Base-by-base conservation (phyloP, 2,888 invertebrate species). In the Drosophila vallismaia region DNA sequence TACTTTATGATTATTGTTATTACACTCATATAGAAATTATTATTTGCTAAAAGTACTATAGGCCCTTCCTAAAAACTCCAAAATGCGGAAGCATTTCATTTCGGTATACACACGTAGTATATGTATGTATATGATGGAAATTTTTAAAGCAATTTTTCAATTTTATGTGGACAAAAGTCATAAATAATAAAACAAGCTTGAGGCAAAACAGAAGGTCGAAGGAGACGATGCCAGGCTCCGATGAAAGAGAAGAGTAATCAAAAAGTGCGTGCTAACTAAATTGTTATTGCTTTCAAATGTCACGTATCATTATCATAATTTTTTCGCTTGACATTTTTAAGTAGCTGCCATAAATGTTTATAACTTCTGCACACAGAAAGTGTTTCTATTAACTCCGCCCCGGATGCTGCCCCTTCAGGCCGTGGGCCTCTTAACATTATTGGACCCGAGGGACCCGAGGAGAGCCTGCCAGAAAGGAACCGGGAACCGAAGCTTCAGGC, bases 261-360 rank as follows among this genome's bases (percentile, higher is more conserved):
- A 79, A 85, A 83, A 76, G 77, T 82, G 83, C 67, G 86, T 81
- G 86, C 88, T 84, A 88, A 83, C 83, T 83, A 83, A 83, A 83
- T 88, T 88, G 84, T 83, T 88, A 88, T 83, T 88, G 83, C 83
- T 86, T 83, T 88, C 88, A 84, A 86, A 88, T 83, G 83, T 83
- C 83, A 88, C 83, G 83, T 83, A 88, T 84, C 83, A 83, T 83
- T 83, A 88, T 88, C 88, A 83, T 83, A 83, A 86, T 83, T 83
- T 83, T 83, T 83, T 83, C 84, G 81, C 81, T 74, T 83, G 83
- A 88, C 83, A 88, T 83, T 83, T 83, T 83, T 83, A 88, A 83
- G 83, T 83, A 83, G 86, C 83, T 86, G 88, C 83, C 88, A 83
- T 83, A 88, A 83, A 83, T 86, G 88, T 83, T 83, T 86, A 83